Evolutionary conservation across 2,888 invertebrate species (phyloP).

Genomic region (Drosophila lutescens): DNA sequence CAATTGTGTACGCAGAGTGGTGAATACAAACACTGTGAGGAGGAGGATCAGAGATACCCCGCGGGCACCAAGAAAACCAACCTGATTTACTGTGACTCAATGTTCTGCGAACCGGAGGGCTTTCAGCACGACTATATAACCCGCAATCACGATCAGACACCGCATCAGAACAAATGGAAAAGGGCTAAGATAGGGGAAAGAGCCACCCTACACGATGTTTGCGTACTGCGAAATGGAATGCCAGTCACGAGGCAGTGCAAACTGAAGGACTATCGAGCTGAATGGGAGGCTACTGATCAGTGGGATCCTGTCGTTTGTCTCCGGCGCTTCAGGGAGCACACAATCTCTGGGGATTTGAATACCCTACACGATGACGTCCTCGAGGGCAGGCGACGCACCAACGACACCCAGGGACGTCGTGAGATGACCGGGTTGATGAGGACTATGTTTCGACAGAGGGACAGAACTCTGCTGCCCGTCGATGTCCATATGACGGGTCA

Average conservation of each 20-base stretch:
- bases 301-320: slow-evolving; percentile 64
- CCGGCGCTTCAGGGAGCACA: slow-evolving; percentile 54
- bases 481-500: slow-evolving; percentile 86
- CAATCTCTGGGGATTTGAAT: slow-evolving; percentile 68
- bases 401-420: slow-evolving; percentile 46
- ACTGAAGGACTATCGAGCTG: slow-evolving; percentile 85
- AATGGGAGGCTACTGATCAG: slow-evolving; percentile 84
- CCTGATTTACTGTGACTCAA: slow-evolving; percentile 42
- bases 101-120: slow-evolving; percentile 59
- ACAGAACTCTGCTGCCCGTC: slow-evolving; percentile 85
- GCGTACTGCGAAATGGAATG: slow-evolving; percentile 86
- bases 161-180: slow-evolving; percentile 67
- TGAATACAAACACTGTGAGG: not conserved
- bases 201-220: slow-evolving; percentile 84
- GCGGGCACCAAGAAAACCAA: not conserved
- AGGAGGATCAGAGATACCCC: not conserved
- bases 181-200: slow-evolving; percentile 84
- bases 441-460: slow-evolving; percentile 54
- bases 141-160: slow-evolving; percentile 57
- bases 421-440: slow-evolving; percentile 47
- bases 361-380: slow-evolving; percentile 69
- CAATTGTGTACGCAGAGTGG: slow-evolving; percentile 27
- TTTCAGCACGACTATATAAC: slow-evolving; percentile 60
- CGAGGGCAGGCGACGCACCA: slow-evolving; percentile 53
- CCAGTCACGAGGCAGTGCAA: slow-evolving; percentile 87